Evolutionary conservation across 2,888 invertebrate species (phyloP).

Genomic region (Pristionchus japonicus): DNA sequence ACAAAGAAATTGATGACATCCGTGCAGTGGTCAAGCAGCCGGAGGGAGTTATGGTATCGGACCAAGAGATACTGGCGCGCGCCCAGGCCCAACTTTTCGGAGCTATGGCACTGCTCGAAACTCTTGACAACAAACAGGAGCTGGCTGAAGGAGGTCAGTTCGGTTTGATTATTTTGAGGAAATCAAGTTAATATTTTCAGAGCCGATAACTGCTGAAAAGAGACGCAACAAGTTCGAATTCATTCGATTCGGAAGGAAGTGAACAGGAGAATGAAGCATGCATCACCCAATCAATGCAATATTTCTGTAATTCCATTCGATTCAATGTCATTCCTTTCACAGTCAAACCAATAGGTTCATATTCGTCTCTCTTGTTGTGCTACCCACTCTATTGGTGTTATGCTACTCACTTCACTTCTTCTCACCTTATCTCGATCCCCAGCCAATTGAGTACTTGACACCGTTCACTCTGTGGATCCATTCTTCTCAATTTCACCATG

Average conservation of each 20-base stretch:
- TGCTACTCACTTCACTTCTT: neutral
- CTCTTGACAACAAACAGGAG: slow-evolving; percentile 27
- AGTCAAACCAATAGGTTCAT: slow-evolving; percentile 35
- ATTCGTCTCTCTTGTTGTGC: neutral
- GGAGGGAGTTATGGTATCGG: neutral
- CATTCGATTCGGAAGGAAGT: slow-evolving; percentile 73
- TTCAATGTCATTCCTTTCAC: neutral
- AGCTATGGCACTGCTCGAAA: slow-evolving; percentile 44
- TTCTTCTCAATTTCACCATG: neutral
- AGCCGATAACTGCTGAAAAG: slow-evolving; percentile 68
- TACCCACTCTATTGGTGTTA: neutral
- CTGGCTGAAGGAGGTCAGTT: neutral
- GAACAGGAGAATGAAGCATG: neutral
- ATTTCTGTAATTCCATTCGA: neutral
- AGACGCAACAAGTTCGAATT: slow-evolving; percentile 75
- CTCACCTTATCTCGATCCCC: neutral
- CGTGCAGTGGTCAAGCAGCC: neutral
- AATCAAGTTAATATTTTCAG: neutral
- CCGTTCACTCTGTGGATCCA: slow-evolving; percentile 19
- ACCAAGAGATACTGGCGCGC: slow-evolving; percentile 36
- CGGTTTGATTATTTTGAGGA: neutral
- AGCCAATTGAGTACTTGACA: neutral
- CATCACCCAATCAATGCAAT: slow-evolving; percentile 44
- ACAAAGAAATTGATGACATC: neutral
- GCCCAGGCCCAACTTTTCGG: slow-evolving; percentile 40